These are phyloP conservation scores for Champsocephalus esox DNA, from an alignment of 2,797 vertebrate species.

Conservation along the genomic window DNA sequence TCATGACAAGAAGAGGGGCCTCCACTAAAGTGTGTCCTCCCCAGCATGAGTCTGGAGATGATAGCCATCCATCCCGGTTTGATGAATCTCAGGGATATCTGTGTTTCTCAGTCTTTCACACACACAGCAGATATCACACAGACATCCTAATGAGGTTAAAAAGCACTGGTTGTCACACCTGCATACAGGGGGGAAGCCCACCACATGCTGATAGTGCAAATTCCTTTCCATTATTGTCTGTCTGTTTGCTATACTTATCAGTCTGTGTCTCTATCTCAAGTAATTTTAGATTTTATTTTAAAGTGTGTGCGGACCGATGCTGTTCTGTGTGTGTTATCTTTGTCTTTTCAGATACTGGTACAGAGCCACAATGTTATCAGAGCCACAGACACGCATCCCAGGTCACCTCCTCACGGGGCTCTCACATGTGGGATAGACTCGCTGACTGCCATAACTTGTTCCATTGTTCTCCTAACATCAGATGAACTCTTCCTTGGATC, in stretches of 20 bases:
- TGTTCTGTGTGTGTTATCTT: constrained; percentile 56
- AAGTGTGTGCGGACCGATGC: constrained; percentile 13
- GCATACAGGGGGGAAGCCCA: constrained; percentile 28
- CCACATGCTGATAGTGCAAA: constrained; percentile 41
- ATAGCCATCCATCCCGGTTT: constrained; percentile 31
- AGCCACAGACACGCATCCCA: constrained; percentile 28
- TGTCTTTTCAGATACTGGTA: constrained; percentile 54
- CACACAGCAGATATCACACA: constrained; percentile 30
- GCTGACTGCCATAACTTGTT: constrained; percentile 7
- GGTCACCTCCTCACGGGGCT: constrained; percentile 35
- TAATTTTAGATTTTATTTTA: constrained; percentile 35
- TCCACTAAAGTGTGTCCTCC: constrained; percentile 42
- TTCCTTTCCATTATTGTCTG: constrained; percentile 47
- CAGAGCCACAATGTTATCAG: constrained; percentile 65
- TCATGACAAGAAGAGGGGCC: constrained; percentile 47
- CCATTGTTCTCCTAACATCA: constrained; percentile 47
- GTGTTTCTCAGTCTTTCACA: constrained; percentile 1
- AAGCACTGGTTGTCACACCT: constrained; percentile 46
- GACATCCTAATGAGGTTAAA: constrained; percentile 40
- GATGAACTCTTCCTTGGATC: constrained; percentile 10
- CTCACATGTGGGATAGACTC: constrained; percentile 37
- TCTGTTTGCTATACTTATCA: constrained; percentile 52
- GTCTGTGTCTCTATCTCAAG: constrained; percentile 44
- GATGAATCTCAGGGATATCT: constrained; percentile 10
- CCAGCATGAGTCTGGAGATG: constrained; percentile 44